Evolutionary conservation across 2,113 vertebrate species (phyloP), one percentile per base, ranked within the genome.

Genomic region (Caranx melampygus): DNA sequence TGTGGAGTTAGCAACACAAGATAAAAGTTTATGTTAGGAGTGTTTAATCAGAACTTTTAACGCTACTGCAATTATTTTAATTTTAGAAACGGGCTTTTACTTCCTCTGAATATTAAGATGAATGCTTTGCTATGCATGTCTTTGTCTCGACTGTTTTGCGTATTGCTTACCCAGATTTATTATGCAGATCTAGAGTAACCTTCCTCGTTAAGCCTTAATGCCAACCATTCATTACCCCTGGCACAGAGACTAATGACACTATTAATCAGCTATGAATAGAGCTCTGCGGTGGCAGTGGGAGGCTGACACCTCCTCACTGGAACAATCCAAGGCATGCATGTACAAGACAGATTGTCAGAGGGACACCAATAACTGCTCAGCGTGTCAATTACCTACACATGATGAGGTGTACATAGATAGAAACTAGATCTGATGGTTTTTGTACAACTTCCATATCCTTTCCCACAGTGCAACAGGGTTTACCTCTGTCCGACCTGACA

Each of bases 191-290:
- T 78, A 45, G 81, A 91, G 86, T 93, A 93, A 92, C 93, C 91
- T 91, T 92, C 91, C 91, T 93, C 86, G 72, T 93, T 93, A 93
- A 83, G 92, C 75, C 87, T 77, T 93, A 93, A 93, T 93, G 89
- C 88, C 90, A 86, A 87, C 89, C 90, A 93, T 93, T 93, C 91
- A 93, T 93, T 94, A 93, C 90, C 86, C 74, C 80, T 79, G 87
- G 88, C 88, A 86, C 87, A 31, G 59, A 84, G 80, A 91, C 93
- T 93, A 93, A 94, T 93, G 92, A 81, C 78, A 82, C 88, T 68
- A 92, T 94, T 93, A 90, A 93, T 94, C 92, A 93, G 86, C 91
- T 90, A 87, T 89, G 88, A 93, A 91, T 89, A 88, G 91, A 88
- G 82, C 72, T 78, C 75, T 65, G 79, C 86, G 79, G 76, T 47